phyloP scores from a whole-genome alignment of 2,888 invertebrate species.

The Drosophila nigricruria region DNA sequence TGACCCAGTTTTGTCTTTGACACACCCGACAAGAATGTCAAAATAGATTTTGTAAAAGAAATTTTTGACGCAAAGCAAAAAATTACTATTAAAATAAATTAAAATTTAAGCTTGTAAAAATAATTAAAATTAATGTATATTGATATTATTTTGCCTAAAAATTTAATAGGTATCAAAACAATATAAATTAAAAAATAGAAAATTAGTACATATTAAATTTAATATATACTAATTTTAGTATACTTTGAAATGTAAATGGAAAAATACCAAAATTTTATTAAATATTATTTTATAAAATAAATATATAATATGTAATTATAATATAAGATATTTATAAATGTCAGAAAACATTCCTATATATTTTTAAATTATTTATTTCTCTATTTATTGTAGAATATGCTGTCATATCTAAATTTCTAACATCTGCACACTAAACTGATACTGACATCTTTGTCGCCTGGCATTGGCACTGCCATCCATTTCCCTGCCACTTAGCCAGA shows the following conservation, averaged over 20 bases:
- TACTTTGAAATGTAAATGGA: too few relatives aligned
- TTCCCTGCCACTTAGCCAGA: conserved; percentile 34
- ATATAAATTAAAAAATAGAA: too few relatives aligned
- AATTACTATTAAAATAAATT: background rate
- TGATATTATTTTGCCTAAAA: too few relatives aligned
- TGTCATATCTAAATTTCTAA: background rate
- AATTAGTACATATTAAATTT: background rate
- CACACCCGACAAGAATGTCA: conserved; percentile 36
- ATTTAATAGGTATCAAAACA: too few relatives aligned
- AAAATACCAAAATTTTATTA: too few relatives aligned
- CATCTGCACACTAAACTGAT: background rate
- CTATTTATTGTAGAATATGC: background rate
- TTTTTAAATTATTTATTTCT: background rate
- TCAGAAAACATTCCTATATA: background rate
- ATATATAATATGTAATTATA: background rate
- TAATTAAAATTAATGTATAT: background rate
- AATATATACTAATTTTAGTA: too few relatives aligned
- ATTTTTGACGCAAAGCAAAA: too few relatives aligned
- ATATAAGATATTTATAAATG: background rate
- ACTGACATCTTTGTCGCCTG: conserved; percentile 41
- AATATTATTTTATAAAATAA: background rate
- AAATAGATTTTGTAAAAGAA: background rate
- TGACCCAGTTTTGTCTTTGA: conserved; percentile 63
- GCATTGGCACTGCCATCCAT: conserved; percentile 17
- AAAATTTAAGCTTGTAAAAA: background rate